phyloP scores from a whole-genome alignment of 2,113 vertebrate genomes.

The Fukomys damarensis region DNA sequence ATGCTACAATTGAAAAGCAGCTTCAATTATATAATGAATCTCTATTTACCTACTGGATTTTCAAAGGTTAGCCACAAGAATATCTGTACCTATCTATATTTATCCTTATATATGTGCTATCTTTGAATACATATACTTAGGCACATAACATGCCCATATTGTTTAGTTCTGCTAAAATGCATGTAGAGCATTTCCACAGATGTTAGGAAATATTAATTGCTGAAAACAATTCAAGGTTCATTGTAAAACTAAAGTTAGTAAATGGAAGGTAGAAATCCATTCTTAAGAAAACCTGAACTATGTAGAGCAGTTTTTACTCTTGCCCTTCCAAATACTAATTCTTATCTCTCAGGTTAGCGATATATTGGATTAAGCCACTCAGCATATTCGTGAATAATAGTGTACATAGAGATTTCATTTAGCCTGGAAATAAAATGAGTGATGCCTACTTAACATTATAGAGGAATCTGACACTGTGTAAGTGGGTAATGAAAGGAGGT shows the following conservation, averaged over 20 bases:
- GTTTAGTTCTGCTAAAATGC: conserved; percentile 49
- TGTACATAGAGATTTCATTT: conserved; percentile 54
- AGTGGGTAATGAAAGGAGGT: not conserved
- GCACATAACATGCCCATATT: not conserved
- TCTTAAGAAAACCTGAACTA: conserved; percentile 63
- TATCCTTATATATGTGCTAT: not conserved
- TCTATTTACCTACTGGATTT: conserved; percentile 40
- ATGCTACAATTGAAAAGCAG: not conserved
- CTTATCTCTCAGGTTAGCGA: conserved; percentile 62
- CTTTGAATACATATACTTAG: not conserved
- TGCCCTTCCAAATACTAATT: conserved; percentile 53
- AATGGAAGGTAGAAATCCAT: conserved; percentile 38
- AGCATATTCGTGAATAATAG: conserved; percentile 20
- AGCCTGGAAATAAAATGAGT: conserved; percentile 48
- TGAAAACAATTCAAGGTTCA: conserved; percentile 49
- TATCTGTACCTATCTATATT: not conserved
- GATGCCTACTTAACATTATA: conserved; percentile 41
- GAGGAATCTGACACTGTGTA: not conserved
- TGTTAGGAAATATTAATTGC: conserved; percentile 60
- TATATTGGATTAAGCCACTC: conserved; percentile 47
- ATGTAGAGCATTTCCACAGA: conserved; percentile 21
- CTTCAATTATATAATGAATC: not conserved
- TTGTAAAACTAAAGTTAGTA: conserved; percentile 40
- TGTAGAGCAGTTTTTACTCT: conserved; percentile 61
- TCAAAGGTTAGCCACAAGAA: conserved; percentile 14